Evolutionary conservation across 2,888 invertebrate species (phyloP), one percentile per base, ranked within the genome.

Genomic region (Andrena minutula): DNA sequence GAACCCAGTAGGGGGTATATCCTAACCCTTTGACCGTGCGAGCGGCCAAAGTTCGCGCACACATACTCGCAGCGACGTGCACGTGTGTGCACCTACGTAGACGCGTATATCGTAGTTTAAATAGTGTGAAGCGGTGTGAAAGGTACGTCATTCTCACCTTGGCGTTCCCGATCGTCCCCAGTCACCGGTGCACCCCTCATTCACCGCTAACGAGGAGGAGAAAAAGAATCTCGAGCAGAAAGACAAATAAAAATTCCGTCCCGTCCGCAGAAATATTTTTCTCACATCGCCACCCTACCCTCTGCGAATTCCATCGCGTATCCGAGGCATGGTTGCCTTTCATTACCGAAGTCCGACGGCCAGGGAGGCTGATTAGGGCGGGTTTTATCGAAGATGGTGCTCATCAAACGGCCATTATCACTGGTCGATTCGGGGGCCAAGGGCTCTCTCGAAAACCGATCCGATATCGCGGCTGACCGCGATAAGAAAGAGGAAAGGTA

Each of bases 11-110:
- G 70, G 82, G 75, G 81, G 79, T 82, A 79, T 79, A 83, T 80
- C 80, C 80, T 79, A 83, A 89, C 87, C 88, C 89, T 88, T 88
- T 88, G 88, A 88, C 86, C 88, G 83, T 88, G 80, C 86, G 77
- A 85, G 85, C 82, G 65, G 20, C 74, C 85, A 84, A 82, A 84
- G 78, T 84, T 84, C 78, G 82, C 20, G 71, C 71, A 77, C 74
- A 58, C 73, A 28, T 64, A 51, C 73, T 35, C 28, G 61, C 56
- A n/a, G 10, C 10, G 23, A 26, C 35, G 28, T 51, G 51, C 12
- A 56, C 32, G 47, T 3, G 64, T 16, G 32, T 70, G 28, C 20
- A 7, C 20, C 49, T 49, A 69, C 64, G 77, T 75, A 58, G 56
- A 58, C 77, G 73, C 65, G 70, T 65, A 73, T 76, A 73, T 73